Evolutionary conservation across 1,140 invertebrate species (phyloP), one percentile per base, ranked within the genome.

Genomic region (Zaprionus capensis): DNA sequence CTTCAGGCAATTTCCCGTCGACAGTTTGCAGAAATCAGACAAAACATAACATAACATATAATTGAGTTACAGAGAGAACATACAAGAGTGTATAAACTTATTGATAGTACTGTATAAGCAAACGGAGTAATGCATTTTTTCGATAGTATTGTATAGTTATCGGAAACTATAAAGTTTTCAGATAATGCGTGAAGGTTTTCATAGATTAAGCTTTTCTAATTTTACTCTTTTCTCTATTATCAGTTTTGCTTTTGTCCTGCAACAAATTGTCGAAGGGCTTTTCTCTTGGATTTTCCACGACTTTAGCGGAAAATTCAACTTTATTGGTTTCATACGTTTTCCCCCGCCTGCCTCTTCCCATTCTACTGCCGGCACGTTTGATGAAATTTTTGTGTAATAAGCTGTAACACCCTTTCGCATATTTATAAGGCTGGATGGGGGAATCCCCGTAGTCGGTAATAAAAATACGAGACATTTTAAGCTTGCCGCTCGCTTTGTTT

Each of bases 381-480:
- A 71, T 71, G 49, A 56, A 71, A 71, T 57, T 66, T 58, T 36
- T 65, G 53, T 72, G 71, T 82, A 82, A 75, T 82, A 61, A 82
- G 70, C 69, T 55, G 64, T 53, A 73, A 36, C 41, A 66, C 71
- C 78, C 76, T 66, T 80, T 69, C 22, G 22, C 56, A 24, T 59
- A 20, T 17, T 36, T 51, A 55, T 38, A 14, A 59, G 62, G 26
- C 4, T 14, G 4, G 22, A n/a, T 6, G 15, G 24, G 12, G 41
- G 22, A 28, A 14, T 28, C 51, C 17, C 26, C 36, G 9, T 34
- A 17, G 36, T 46, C 17, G 4, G 26, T 80, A 80, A 84, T 83
- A 80, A 84, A 83, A 83, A 81, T 67, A 78, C 55, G 78, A 81
- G 81, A 81, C 81, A 84, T 57, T 71, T 81, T 81, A 84, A 83